Conservation (phyloP, 2,888 invertebrate species). For the Stegophylla sp. region DNA sequence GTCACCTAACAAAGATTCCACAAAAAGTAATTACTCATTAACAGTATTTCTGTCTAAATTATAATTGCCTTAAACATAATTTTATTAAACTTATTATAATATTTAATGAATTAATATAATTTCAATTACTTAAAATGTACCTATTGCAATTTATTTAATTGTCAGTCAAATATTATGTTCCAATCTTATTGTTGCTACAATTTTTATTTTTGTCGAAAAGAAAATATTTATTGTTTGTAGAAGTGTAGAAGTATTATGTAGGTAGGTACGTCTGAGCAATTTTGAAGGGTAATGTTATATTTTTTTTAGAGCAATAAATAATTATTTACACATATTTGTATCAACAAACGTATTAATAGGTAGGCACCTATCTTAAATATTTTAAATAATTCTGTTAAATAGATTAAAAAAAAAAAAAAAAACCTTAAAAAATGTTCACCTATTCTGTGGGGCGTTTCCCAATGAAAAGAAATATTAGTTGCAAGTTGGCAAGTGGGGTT, state of each 20-base stretch:
- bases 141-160: constrained; percentile 26
- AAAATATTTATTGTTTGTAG: neutral
- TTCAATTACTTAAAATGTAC: neutral
- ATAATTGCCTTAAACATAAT: neutral
- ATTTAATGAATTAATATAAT: too few relatives aligned
- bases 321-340: neutral
- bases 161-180: neutral
- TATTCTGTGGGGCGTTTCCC: constrained; percentile 47
- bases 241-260: neutral
- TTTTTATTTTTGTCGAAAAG: neutral
- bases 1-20: neutral
- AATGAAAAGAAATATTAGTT: constrained; percentile 33
- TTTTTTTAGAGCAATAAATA: neutral
- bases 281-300: neutral
- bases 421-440: constrained; percentile 31
- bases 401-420: constrained; percentile 5
- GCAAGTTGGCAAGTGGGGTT: constrained; percentile 39
- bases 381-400: constrained; percentile 26
- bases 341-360: neutral
- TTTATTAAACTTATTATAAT: too few relatives aligned
- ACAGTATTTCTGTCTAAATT: neutral
- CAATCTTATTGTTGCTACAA: neutral
- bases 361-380: constrained; percentile 6
- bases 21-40: neutral
- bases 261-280: too few relatives aligned